Conservation (phyloP, 2,888 invertebrate genomes). For the Caenorhabditis wallacei region DNA sequence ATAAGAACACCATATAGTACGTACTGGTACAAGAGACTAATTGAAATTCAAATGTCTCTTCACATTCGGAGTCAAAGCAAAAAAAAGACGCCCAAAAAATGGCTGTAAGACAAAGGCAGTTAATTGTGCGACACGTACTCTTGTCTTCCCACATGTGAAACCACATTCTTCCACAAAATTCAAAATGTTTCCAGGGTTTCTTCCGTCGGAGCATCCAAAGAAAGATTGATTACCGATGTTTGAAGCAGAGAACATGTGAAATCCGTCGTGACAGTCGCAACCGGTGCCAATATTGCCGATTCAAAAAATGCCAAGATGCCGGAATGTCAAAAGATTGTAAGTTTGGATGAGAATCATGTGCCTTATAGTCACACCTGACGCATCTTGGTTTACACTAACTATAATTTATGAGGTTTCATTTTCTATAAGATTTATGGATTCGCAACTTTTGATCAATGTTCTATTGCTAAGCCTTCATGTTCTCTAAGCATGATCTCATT, state of each 20-base stretch:
- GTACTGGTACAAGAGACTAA: constrained; percentile 33
- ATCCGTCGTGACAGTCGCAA: constrained; percentile 95
- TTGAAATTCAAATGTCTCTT: constrained; percentile 25
- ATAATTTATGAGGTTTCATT: constrained; percentile 22
- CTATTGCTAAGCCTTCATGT: too few relatives aligned
- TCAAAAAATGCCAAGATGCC: constrained; percentile 96
- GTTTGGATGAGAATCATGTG: constrained; percentile 84
- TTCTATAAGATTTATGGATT: constrained; percentile 9
- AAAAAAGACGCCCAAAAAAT: constrained; percentile 17
- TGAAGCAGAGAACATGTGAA: constrained; percentile 94
- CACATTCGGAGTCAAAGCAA: not conserved
- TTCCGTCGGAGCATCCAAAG: constrained; percentile 96
- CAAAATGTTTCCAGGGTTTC: constrained; percentile 88
- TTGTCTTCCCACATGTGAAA: constrained; percentile 36
- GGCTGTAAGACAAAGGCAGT: constrained; percentile 43
- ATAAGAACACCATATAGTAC: not conserved
- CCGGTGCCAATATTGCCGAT: constrained; percentile 96
- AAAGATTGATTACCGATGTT: constrained; percentile 95
- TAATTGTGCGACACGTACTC: constrained; percentile 37
- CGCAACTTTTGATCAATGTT: constrained; percentile 7
- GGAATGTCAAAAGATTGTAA: constrained; percentile 98
- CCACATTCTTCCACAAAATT: not conserved
- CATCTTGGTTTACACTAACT: constrained; percentile 11
- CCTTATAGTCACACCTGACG: constrained; percentile 40
- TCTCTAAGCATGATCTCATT: too few relatives aligned